phyloP scores from a whole-genome alignment of 2,797 vertebrate species.

The Manis javanica region DNA sequence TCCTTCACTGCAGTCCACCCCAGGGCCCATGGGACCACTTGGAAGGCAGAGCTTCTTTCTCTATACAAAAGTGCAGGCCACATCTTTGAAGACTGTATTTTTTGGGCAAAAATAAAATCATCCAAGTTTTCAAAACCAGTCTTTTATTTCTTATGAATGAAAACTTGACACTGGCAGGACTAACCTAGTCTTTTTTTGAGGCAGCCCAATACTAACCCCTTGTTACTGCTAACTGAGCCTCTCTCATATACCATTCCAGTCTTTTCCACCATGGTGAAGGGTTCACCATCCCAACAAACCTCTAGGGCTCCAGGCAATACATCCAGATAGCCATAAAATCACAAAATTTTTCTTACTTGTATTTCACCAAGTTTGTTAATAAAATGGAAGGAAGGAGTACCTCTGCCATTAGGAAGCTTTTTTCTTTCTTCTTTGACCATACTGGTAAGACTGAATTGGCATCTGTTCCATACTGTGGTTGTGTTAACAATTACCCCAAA shows the following conservation, averaged over 20 bases:
- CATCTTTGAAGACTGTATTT: constrained; percentile 92
- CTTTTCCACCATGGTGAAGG: constrained; percentile 91
- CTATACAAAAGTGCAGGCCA: constrained; percentile 93
- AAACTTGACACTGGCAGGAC: constrained; percentile 93
- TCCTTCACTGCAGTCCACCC: constrained; percentile 91
- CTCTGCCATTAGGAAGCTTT: constrained; percentile 90
- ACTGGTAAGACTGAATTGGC: constrained; percentile 91
- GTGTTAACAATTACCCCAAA: background rate
- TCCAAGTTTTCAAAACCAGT: constrained; percentile 94
- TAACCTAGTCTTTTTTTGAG: constrained; percentile 92
- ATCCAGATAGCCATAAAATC: constrained; percentile 89
- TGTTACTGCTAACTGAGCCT: constrained; percentile 92
- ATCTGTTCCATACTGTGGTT: constrained; percentile 88
- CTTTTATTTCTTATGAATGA: constrained; percentile 95
- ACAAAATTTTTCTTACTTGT: constrained; percentile 68
- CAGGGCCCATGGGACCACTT: constrained; percentile 89
- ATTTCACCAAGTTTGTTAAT: constrained; percentile 90
- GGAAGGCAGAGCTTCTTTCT: constrained; percentile 92
- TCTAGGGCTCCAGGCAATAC: constrained; percentile 91
- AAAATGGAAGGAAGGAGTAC: constrained; percentile 91
- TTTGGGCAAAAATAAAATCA: constrained; percentile 90
- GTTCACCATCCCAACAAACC: constrained; percentile 93
- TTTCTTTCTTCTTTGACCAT: constrained; percentile 91
- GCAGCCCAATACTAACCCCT: constrained; percentile 92
- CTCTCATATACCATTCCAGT: constrained; percentile 93